These are phyloP conservation scores for Remorina albescens DNA, from an alignment of 2,797 vertebrate species.

Conservation along the genomic window DNA sequence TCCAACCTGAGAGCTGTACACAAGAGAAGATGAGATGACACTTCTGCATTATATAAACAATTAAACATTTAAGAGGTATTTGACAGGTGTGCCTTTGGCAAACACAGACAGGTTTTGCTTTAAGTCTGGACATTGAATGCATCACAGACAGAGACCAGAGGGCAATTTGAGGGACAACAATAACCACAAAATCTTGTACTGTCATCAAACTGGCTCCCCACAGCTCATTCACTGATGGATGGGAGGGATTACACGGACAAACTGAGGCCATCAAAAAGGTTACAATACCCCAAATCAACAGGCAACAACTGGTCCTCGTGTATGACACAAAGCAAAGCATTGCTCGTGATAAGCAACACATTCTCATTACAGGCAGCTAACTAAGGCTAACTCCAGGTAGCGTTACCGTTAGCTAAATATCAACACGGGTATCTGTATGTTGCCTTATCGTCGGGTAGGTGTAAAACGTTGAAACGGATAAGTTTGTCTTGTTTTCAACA, in stretches of 20 bases:
- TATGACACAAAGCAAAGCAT: no score
- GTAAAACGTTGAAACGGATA: background rate
- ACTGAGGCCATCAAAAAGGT: constrained; percentile 19
- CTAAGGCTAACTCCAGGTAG: background rate
- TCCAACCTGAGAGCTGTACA: constrained; percentile 36
- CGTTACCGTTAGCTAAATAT: background rate
- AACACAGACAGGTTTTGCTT: background rate
- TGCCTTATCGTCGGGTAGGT: background rate
- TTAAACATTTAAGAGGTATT: background rate
- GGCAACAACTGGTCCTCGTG: no score
- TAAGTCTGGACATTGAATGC: background rate
- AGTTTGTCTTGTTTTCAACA: background rate
- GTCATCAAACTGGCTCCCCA: constrained; percentile 69
- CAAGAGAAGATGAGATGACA: constrained; percentile 18
- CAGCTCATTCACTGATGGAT: constrained; percentile 65
- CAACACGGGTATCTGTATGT: background rate
- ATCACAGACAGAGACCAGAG: constrained; percentile 19
- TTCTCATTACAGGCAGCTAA: background rate
- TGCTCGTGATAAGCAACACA: background rate
- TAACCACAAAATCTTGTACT: constrained; percentile 57
- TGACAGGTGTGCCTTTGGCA: background rate
- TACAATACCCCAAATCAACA: constrained; percentile 5
- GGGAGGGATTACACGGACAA: constrained; percentile 55
- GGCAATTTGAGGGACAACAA: constrained; percentile 58
- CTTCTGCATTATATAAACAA: background rate